These are phyloP conservation scores for Isaurus tuberculatus DNA, from an alignment of 92 coral and sea anemone genomes.

Conservation along the genomic window DNA sequence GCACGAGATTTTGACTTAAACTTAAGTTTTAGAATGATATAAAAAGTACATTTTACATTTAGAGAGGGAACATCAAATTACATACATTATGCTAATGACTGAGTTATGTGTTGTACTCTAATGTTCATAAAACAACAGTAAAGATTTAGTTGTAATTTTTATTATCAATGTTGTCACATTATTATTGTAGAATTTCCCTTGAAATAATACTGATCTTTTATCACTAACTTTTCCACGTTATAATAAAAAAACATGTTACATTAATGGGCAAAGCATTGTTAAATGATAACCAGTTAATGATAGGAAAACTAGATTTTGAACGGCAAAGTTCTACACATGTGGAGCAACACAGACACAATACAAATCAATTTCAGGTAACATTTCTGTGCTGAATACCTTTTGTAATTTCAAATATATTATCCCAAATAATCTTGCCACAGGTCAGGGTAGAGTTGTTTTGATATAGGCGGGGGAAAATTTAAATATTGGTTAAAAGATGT, in stretches of 20 bases:
- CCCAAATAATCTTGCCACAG: constrained; percentile 10
- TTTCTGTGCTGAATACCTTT: constrained; percentile 6
- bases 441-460: constrained; percentile 7
- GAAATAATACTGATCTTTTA: constrained; percentile 3
- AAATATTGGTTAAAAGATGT: constrained; percentile 5
- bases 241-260: constrained; percentile 2
- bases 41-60: neutral
- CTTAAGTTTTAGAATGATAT: neutral
- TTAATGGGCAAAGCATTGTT: constrained; percentile 9
- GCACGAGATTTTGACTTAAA: neutral
- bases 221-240: constrained; percentile 1
- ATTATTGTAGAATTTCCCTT: neutral
- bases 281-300: constrained; percentile 4
- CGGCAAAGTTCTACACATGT: constrained; percentile 7
- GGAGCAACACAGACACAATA: neutral
- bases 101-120: too few relatives aligned
- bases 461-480: neutral
- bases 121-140: neutral
- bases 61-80: neutral
- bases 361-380: constrained; percentile 2
- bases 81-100: neutral
- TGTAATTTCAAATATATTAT: constrained; percentile 6
- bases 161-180: neutral
- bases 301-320: constrained; percentile 8
- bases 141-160: neutral